Evolutionary conservation across 2,113 vertebrate species (phyloP).

Genomic region (Rhipidura dahli): DNA sequence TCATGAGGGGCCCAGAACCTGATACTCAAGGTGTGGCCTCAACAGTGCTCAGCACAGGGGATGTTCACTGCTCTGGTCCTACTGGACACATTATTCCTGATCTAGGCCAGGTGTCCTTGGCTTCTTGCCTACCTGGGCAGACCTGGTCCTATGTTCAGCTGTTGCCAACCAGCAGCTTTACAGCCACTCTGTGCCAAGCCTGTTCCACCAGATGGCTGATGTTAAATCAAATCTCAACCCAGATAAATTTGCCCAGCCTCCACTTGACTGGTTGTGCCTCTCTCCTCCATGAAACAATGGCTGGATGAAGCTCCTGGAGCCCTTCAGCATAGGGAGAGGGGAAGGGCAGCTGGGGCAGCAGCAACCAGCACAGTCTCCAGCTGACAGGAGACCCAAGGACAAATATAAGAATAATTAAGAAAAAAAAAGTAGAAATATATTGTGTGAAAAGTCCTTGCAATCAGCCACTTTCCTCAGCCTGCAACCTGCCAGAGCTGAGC

Average conservation of each 20-base stretch:
- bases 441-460: not conserved
- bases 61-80: not conserved
- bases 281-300: rapidly evolving
- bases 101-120: not conserved
- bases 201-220: not conserved
- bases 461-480: not conserved
- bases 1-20: not conserved
- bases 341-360: not conserved
- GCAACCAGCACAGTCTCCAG: not conserved
- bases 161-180: not conserved
- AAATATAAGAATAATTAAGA: not conserved
- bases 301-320: not conserved
- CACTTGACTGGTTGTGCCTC: not conserved
- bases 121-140: not conserved
- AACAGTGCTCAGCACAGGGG: not conserved
- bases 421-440: not conserved
- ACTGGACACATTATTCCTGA: not conserved
- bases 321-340: not conserved
- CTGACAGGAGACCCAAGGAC: not conserved
- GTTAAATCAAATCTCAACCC: not conserved
- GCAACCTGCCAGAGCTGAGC: not conserved
- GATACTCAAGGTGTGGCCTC: no score
- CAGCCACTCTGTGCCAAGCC: not conserved
- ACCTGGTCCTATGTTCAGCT: not conserved
- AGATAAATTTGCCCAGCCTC: not conserved